Percentiles rank a stretch among this genome's conserved stretches.
phyloP scores from a whole-genome alignment of 1,140 invertebrate genomes.

The Pissodes strobi region DNA sequence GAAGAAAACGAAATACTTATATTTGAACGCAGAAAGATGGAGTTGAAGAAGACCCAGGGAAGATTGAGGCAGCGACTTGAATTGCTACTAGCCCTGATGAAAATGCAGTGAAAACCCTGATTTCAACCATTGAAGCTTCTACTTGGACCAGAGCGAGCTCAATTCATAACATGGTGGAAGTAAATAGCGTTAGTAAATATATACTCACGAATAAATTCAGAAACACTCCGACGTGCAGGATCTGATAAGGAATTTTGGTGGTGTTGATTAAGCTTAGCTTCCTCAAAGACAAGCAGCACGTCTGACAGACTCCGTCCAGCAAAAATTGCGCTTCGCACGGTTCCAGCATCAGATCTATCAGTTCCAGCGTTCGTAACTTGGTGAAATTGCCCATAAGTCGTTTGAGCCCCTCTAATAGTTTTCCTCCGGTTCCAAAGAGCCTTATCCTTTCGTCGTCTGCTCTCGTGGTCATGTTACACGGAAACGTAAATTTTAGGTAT shows the following conservation, averaged over 20 bases:
- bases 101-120: too few species aligned
- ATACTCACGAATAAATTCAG: constrained; percentile 68
- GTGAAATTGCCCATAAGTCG: constrained; percentile 71
- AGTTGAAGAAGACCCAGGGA: too few species aligned
- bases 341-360: constrained; percentile 80
- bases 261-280: constrained; percentile 75
- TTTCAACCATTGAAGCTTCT: too few species aligned
- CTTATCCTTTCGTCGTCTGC: constrained; percentile 66
- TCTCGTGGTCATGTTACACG: constrained; percentile 72
- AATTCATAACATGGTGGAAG: too few species aligned
- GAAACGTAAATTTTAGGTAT: constrained; percentile 76
- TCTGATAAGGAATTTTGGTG: constrained; percentile 72
- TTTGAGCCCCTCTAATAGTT: constrained; percentile 70
- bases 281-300: constrained; percentile 67
- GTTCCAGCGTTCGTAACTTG: constrained; percentile 67
- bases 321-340: constrained; percentile 69
- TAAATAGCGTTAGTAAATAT: too few species aligned
- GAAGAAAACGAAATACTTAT: too few species aligned
- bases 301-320: constrained; percentile 73
- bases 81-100: too few species aligned
- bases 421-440: constrained; percentile 78
- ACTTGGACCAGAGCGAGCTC: too few species aligned
- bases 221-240: constrained; percentile 79
- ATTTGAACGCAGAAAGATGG: too few species aligned
- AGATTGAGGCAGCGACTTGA: too few species aligned